Evolutionary conservation across 2,113 vertebrate species (phyloP).

Genomic region (Phalacrocorax aristotelis): DNA sequence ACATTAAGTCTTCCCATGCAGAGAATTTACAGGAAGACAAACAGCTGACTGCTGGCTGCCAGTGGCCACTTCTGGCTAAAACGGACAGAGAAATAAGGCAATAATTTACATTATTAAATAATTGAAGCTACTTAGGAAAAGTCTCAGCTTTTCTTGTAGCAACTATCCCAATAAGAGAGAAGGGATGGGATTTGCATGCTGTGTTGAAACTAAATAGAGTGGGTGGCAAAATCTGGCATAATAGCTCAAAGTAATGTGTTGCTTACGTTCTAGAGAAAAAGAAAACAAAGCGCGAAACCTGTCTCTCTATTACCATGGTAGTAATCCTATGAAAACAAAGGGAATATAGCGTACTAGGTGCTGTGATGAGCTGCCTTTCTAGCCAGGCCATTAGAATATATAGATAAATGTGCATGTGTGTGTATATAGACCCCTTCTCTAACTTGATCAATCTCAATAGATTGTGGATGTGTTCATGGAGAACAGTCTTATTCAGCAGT

Average conservation of each 20-base stretch:
- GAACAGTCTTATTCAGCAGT: slow-evolving; percentile 90
- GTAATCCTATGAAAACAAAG: background rate
- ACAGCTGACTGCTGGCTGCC: background rate
- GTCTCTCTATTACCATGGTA: background rate
- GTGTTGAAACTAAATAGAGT: background rate
- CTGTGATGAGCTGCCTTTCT: background rate
- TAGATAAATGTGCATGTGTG: background rate
- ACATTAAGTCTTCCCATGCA: background rate
- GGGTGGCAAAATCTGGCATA: background rate
- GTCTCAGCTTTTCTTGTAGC: background rate
- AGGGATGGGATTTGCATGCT: background rate
- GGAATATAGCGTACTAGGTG: background rate
- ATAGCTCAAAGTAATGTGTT: background rate
- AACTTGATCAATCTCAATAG: slow-evolving; percentile 59
- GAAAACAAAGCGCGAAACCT: background rate
- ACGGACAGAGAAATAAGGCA: background rate
- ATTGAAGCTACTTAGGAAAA: background rate
- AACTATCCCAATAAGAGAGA: background rate
- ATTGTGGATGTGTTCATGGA: slow-evolving; percentile 98
- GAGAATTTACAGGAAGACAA: background rate
- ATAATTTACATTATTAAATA: background rate
- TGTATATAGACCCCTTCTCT: background rate
- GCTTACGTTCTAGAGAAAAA: background rate
- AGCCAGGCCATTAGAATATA: background rate
- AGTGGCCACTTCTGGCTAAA: background rate